Base-by-base conservation (phyloP, 2,888 invertebrate species). In the Drosophila seclusa region DNA sequence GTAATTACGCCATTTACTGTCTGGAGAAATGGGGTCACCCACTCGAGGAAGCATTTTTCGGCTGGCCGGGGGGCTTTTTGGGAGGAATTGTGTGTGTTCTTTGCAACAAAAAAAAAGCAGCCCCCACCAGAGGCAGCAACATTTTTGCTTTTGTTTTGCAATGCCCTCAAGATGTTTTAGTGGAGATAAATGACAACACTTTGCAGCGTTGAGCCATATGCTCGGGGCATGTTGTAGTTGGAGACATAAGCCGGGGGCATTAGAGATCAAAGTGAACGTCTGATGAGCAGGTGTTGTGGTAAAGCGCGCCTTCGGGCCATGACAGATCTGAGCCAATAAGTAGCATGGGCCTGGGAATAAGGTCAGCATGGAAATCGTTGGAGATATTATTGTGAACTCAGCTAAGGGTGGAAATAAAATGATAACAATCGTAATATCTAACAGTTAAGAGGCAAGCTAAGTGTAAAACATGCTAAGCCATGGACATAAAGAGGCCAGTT, bases 1-100 rank as follows among this genome's bases (percentile, higher is more conserved):
- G 89, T 87, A 87, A 90, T 87, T 87, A 87, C 90, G 86, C 84
- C 90, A 88, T 87, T 87, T 90, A 90, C 89, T 89, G 90, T 83
- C 84, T 77, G 52, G 32, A 66, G 60, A 87, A 89, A 86, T 73
- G 89, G 80, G 84, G 84, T 89, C 84, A 87, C 80, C 84, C 83
- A 89, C 83, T 85, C 80, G 68, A 78, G 82, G 71, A 88, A 87
- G 57, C 62, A 66, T 73, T 78, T 82, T 89, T 87, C 48, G 83
- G 81, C 68, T 66, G 67, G 82, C 68, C 81, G 48, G 24, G 38
- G 42, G 55, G 27, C 27, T 21, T 29, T 34, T 49, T 13, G 54
- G 38, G 40, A 34, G 36, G 24, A 4, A 16, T 21, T 45, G 16
- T 29, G 13, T n/a, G 21, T n/a, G 49, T 34, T 50, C 40, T 2